phyloP scores from a whole-genome alignment of 1,140 invertebrate genomes.

The Drosophila pectinifera region DNA sequence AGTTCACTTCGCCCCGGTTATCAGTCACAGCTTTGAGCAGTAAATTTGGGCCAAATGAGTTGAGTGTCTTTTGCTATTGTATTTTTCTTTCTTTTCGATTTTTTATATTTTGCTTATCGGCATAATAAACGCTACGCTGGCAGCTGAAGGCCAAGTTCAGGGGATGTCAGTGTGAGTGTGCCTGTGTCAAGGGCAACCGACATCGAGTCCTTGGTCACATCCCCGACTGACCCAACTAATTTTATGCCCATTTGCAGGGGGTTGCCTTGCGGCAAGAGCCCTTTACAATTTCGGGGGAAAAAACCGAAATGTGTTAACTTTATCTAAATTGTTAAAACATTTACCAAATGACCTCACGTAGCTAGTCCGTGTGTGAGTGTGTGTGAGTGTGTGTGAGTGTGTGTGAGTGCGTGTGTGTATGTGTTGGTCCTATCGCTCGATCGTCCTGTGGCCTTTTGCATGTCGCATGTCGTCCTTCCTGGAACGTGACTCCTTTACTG shows the following conservation, averaged over 20 bases:
- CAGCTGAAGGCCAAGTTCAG: constrained; percentile 70
- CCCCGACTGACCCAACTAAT: constrained; percentile 78
- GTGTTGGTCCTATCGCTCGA: constrained; percentile 51
- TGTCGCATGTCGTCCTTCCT: constrained; percentile 50
- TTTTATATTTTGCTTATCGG: constrained; percentile 65
- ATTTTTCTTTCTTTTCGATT: constrained; percentile 11
- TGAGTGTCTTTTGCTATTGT: constrained; percentile 44
- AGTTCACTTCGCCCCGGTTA: constrained; percentile 38
- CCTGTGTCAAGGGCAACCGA: constrained; percentile 67
- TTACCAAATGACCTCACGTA: constrained; percentile 84
- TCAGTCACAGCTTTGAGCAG: constrained; percentile 62
- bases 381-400: too few species aligned
- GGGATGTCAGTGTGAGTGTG: constrained; percentile 20
- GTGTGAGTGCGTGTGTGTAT: not conserved
- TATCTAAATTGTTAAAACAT: constrained; percentile 84
- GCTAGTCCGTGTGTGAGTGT: constrained; percentile 38
- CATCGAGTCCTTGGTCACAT: constrained; percentile 61
- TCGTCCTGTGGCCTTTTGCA: constrained; percentile 59
- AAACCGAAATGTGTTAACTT: constrained; percentile 82
- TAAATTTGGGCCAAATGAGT: constrained; percentile 67
- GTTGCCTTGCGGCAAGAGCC: constrained; percentile 37
- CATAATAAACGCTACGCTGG: constrained; percentile 64
- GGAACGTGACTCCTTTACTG: constrained; percentile 44
- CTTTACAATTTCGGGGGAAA: constrained; percentile 59
- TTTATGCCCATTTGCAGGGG: constrained; percentile 76